Conservation (phyloP, 2,113 vertebrate species). For the Aegotheles bennettii region DNA sequence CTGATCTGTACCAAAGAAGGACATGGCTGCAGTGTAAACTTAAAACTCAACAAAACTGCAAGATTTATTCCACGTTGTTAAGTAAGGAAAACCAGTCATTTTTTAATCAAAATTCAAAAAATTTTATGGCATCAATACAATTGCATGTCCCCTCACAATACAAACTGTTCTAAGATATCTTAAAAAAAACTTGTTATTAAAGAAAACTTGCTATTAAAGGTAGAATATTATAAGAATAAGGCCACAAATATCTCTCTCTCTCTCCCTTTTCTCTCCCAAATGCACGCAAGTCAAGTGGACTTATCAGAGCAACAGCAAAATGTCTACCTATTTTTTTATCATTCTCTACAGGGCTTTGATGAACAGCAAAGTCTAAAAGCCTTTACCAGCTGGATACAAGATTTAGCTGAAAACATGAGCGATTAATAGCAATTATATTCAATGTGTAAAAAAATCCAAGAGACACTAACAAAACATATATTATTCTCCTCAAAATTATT, state of each 20-base stretch:
- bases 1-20: not conserved
- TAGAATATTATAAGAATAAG: not conserved
- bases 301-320: not conserved
- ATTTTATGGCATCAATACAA: not conserved
- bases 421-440: not conserved
- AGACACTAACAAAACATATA: not conserved
- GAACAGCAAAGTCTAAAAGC: not conserved
- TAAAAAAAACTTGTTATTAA: fast-evolving
- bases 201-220: no score
- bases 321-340: not conserved
- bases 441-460: not conserved
- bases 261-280: not conserved
- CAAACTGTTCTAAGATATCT: not conserved
- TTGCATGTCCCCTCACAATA: not conserved
- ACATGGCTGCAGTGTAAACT: not conserved
- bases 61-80: not conserved
- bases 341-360: not conserved
- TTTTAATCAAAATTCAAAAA: not conserved
- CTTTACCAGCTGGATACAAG: not conserved
- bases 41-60: not conserved
- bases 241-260: not conserved
- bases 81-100: not conserved
- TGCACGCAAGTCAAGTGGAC: fast-evolving
- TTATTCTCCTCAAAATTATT: not conserved
- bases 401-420: not conserved